Evolutionary conservation across 2,797 vertebrate genomes (phyloP).

Genomic region (Trachops cirrhosus): DNA sequence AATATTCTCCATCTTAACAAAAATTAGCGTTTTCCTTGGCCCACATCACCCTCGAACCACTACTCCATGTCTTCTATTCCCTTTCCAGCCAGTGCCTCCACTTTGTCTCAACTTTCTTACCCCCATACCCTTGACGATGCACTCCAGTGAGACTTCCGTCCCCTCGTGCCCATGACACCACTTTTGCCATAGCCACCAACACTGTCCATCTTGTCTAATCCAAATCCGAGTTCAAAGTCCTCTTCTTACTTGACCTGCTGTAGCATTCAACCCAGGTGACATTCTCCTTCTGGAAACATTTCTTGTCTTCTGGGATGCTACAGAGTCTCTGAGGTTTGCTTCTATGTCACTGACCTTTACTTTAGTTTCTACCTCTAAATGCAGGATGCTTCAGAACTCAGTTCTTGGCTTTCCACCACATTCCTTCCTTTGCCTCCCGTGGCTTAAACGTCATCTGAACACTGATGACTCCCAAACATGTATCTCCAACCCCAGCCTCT

Average conservation of each 20-base stretch:
- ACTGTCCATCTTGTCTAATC: neutral
- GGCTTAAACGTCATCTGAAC: neutral
- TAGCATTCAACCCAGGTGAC: neutral
- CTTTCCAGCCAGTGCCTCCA: neutral
- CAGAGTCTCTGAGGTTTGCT: neutral
- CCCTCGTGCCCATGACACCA: neutral
- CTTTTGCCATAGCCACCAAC: neutral
- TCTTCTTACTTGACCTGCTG: neutral
- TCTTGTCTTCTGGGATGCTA: neutral
- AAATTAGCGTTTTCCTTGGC: neutral
- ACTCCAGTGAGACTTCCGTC: neutral
- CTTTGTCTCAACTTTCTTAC: neutral
- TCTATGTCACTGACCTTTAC: neutral
- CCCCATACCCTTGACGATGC: neutral
- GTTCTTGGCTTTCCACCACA: neutral
- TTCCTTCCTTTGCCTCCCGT: neutral
- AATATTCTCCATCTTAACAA: neutral
- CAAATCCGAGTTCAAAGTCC: too few relatives aligned
- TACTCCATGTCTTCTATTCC: neutral
- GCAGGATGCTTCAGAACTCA: neutral
- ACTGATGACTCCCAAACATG: neutral
- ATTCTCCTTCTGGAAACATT: neutral
- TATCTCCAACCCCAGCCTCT: neutral
- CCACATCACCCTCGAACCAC: accelerated
- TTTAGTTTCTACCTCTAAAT: neutral